Evolutionary conservation across 2,113 vertebrate species (phyloP).

Genomic region (Neotoma lepida): DNA sequence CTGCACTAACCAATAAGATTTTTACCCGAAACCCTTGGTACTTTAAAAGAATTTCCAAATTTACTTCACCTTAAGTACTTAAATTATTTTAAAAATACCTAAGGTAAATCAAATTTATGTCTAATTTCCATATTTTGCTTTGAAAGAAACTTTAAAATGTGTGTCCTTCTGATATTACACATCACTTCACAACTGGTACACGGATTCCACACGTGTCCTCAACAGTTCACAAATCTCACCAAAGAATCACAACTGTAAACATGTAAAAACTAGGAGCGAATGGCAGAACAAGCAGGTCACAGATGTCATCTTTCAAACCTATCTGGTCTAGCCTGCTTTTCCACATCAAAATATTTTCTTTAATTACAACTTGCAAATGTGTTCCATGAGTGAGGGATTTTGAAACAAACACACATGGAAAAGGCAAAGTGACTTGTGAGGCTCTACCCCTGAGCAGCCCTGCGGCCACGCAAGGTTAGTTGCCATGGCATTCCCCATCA

Average conservation of each 20-base stretch:
- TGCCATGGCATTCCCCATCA: background rate
- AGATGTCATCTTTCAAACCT: slow-evolving; percentile 70
- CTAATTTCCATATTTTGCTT: slow-evolving; percentile 72
- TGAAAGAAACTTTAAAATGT: slow-evolving; percentile 74
- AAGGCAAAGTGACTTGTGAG: slow-evolving; percentile 76
- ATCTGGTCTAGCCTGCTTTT: slow-evolving; percentile 76
- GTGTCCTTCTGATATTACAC: slow-evolving; percentile 75
- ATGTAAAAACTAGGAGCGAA: slow-evolving; percentile 74
- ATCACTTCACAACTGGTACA: slow-evolving; percentile 80
- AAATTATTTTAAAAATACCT: slow-evolving; percentile 76
- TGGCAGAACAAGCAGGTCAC: slow-evolving; percentile 72
- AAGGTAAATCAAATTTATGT: slow-evolving; percentile 66
- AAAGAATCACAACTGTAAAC: slow-evolving; percentile 73
- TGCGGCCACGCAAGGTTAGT: slow-evolving; percentile 54
- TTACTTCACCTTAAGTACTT: slow-evolving; percentile 65
- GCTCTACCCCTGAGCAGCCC: slow-evolving; percentile 75
- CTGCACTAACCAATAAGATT: slow-evolving; percentile 66
- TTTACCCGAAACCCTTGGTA: slow-evolving; percentile 65
- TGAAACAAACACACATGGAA: slow-evolving; percentile 72
- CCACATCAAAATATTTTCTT: slow-evolving; percentile 72
- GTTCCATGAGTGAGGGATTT: slow-evolving; percentile 65
- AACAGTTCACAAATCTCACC: slow-evolving; percentile 71
- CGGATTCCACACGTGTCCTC: slow-evolving; percentile 68
- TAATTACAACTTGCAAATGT: slow-evolving; percentile 74
- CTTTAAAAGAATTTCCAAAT: slow-evolving; percentile 58